Evolutionary conservation across 2,797 vertebrate genomes (phyloP).

Genomic region (Alca torda): DNA sequence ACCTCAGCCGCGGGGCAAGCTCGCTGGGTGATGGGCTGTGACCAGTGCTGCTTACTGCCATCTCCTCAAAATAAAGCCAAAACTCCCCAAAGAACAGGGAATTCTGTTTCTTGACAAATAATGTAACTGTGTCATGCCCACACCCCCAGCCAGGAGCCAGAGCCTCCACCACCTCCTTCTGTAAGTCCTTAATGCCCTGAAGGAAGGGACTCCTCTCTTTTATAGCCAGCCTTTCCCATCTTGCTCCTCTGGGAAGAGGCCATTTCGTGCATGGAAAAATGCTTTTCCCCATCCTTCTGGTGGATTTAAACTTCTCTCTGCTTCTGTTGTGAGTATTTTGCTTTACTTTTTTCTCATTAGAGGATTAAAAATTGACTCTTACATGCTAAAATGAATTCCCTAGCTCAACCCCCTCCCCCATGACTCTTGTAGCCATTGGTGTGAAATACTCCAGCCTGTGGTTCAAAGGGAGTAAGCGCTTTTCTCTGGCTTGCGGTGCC

Average conservation of each 20-base stretch:
- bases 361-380: neutral
- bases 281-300: neutral
- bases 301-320: neutral
- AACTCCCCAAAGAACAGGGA: neutral
- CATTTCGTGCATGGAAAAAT: neutral
- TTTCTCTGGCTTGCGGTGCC: neutral
- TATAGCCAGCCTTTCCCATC: neutral
- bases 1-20: neutral
- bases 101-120: neutral
- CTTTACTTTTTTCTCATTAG: neutral
- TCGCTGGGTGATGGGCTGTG: neutral
- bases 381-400: neutral
- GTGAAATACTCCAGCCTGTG: neutral
- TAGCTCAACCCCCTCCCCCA: rapidly evolving
- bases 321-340: neutral
- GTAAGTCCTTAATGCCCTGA: neutral
- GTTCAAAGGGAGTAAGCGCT: neutral
- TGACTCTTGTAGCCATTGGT: neutral
- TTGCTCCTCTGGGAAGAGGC: neutral
- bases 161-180: neutral
- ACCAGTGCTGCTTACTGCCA: neutral
- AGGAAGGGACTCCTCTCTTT: neutral
- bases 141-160: neutral
- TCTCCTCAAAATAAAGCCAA: neutral
- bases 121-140: neutral